phyloP scores from a whole-genome alignment of 2,113 vertebrate genomes.

The Eolophus roseicapilla region DNA sequence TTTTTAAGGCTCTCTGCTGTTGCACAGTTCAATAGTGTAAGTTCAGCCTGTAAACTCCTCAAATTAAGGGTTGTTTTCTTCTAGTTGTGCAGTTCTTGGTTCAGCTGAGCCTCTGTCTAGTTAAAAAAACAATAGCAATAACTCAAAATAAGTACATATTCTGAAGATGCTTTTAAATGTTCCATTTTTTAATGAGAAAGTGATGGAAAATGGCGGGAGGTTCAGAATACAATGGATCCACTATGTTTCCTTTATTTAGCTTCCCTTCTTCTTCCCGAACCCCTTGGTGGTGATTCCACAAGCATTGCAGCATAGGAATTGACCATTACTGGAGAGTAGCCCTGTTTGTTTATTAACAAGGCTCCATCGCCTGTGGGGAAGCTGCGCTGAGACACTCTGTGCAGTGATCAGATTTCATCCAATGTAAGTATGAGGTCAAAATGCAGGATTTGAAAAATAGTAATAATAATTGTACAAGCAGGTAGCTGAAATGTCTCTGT shows the following conservation, averaged over 20 bases:
- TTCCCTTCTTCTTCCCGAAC: not conserved
- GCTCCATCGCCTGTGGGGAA: not conserved
- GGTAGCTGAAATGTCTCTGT: not conserved
- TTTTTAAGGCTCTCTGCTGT: not conserved
- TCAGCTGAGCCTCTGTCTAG: not conserved
- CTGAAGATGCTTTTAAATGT: not conserved
- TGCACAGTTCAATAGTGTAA: not conserved
- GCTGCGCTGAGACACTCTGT: not conserved
- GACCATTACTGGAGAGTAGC: not conserved
- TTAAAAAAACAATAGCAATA: slow-evolving; percentile 16
- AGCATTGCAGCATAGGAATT: not conserved
- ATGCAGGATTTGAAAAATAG: not conserved
- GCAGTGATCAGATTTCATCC: not conserved
- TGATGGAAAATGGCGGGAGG: not conserved
- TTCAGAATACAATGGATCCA: not conserved
- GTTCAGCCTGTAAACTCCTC: not conserved
- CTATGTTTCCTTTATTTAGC: not conserved
- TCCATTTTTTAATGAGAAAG: slow-evolving; percentile 9
- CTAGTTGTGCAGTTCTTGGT: not conserved
- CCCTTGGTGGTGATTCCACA: not conserved
- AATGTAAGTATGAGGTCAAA: not conserved
- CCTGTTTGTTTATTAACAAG: not conserved
- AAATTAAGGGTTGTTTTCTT: not conserved
- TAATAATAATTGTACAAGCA: not conserved
- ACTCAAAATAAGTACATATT: not conserved